Conservation (phyloP, 2,797 vertebrate genomes). For the Mus spretus region DNA sequence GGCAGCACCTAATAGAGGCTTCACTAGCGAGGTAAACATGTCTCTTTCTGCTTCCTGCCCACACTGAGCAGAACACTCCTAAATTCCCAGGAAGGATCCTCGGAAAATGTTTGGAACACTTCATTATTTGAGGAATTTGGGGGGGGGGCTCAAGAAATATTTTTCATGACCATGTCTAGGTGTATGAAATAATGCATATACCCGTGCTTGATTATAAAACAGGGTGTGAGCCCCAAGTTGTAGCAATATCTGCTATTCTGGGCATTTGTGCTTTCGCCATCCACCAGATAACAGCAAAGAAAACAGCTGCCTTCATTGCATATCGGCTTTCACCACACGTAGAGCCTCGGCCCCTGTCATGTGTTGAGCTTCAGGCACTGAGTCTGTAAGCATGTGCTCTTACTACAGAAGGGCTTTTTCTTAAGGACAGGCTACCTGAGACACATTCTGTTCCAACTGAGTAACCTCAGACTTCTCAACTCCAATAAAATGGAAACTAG, state of each 20-base stretch:
- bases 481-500: neutral
- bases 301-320: neutral
- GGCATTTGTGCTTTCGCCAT: neutral
- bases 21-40: neutral
- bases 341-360: neutral
- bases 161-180: neutral
- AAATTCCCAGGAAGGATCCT: neutral
- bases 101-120: neutral
- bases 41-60: neutral
- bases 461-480: neutral
- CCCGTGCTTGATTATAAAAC: constrained; percentile 8
- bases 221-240: neutral
- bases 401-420: neutral
- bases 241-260: constrained; percentile 46
- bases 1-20: neutral
- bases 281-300: neutral
- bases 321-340: neutral
- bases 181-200: neutral
- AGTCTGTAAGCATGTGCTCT: neutral
- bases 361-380: neutral
- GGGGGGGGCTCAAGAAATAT: neutral
- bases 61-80: neutral
- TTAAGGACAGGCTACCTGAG: neutral
- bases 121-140: neutral
- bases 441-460: neutral